Percentiles rank a stretch among this genome's conserved stretches.
Evolutionary conservation across 2,797 vertebrate species (phyloP).

Genomic region (Jordanella pulchra): DNA sequence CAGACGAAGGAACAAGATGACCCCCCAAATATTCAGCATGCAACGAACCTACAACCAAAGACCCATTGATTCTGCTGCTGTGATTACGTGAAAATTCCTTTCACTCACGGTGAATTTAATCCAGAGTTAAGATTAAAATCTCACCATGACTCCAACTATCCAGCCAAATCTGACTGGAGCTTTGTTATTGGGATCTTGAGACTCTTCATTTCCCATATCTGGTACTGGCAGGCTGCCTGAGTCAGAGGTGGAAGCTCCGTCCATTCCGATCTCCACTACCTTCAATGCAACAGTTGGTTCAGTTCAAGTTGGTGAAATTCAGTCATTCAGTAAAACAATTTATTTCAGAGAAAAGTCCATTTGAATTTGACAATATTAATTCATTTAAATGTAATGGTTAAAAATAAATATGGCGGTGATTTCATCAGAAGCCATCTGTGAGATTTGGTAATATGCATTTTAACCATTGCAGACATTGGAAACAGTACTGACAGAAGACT

Average conservation of each 20-base stretch:
- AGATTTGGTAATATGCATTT: too few species aligned
- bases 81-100: neutral
- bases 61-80: neutral
- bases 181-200: conserved; percentile 3
- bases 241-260: conserved; percentile 10
- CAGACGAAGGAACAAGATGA: conserved; percentile 79
- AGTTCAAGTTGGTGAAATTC: neutral
- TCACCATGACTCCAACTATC: conserved; percentile 79
- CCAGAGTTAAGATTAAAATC: neutral
- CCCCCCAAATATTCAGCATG: conserved; percentile 82
- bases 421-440: too few species aligned
- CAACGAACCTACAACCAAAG: conserved; percentile 71
- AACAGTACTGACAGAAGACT: too few species aligned
- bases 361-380: too few species aligned
- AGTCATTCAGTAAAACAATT: neutral
- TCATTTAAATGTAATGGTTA: too few species aligned
- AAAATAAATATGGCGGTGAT: too few species aligned
- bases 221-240: conserved; percentile 25
- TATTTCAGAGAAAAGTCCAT: neutral
- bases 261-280: conserved; percentile 47
- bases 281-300: conserved; percentile 16
- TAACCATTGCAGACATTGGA: too few species aligned
- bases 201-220: conserved; percentile 28
- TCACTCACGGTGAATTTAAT: neutral
- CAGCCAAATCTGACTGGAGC: conserved; percentile 75